Base-by-base conservation (phyloP, 2,888 invertebrate species). In the Nasonia oneida region DNA sequence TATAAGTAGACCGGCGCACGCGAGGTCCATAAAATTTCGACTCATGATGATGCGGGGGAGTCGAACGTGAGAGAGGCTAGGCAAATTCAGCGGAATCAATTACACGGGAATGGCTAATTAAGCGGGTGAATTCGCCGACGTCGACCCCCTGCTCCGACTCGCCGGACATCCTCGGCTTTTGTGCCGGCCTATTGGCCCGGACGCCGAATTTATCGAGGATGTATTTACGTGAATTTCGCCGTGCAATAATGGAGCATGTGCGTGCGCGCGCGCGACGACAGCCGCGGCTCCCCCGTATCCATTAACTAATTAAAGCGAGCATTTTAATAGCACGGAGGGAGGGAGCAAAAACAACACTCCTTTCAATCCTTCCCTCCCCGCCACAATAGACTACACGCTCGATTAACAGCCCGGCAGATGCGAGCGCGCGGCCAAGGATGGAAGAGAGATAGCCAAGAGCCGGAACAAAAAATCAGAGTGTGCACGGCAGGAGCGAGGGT, bases 381-480 rank as follows among this genome's bases (percentile, higher is more conserved):
- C 15, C 18, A 53, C 8, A 18, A 53, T 53, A n/a, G 8, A 57
- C 57, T n/a, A 8, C 57, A 57, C 57, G 57, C 57, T 57, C 57
- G 8, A 57, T 57, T 57, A 57, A 57, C n/a, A 57, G 18, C 6
- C 57, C 53, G 15, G 53, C 53, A 18, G 15, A 53, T 4, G 18
- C 53, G 18, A 15, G 53, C 18, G 53, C 8, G 57, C n/a, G n/a
- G 8, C n/a, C 23, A 61, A 61, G 57, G 57, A 61, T 23, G 57
- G 57, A 61, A 23, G 57, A 61, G 57, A n/a, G 57, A 61, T 61
- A 61, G 8, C 57, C 57, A n/a, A 53, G 53, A 53, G 53, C 18
- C 23, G 8, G 57, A 61, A 61, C 57, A 67, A 67, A 29, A 67
- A 67, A 67, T 67, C 67, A n/a, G 67, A 61, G 53, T 50, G 6